Base-by-base conservation (phyloP, 2,113 vertebrate genomes). In the Tychaedon coryphoeus region DNA sequence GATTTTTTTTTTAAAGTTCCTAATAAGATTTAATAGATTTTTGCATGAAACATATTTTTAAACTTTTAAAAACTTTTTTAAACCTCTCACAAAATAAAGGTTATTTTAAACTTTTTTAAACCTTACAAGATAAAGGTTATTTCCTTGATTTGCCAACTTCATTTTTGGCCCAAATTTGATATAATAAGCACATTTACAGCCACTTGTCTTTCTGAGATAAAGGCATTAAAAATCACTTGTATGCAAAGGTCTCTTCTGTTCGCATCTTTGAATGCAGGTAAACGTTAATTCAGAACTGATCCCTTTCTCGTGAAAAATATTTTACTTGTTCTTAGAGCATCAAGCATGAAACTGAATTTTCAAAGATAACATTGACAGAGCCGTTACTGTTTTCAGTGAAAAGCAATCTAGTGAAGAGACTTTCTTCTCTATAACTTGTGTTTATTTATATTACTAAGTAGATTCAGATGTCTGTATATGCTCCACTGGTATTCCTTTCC, bases 381-480 rank as follows among this genome's bases (percentile, higher is more conserved):
- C 1, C 43, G 23, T 74, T 61, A 88, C 14, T 90, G n/a, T 80
- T 74, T 86, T 78, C 40, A 85, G 20, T 87, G 64, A 74, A 86
- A 93, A 57, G 5, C 36, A 81, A 50, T 65, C 33, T 36, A 51
- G 3, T 11, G 9, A 58, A 47, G 16, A 60, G 24, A 24, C 4
- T 15, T 86, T 75, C 67, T 92, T 88, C 50, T 79, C 34, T 48
- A 69, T 20, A 54, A 0, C 10, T 82, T 3, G 0, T 58, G 85
- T 90, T 94, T 97, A 48, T 92, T 96, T 93, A 67, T 47, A 8
- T 77, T 83, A 86, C 28, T 92, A 94, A 90, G 78, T 86, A 74
- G 78, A 77, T 62, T 86, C 93, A 96, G 60, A 95, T 93, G 90
- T 31, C 43, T 71, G 5, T 62, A 34, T 65, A 74, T 28, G 33